A percentile compares a stretch with the other conserved stretches of the same genome.
Conservation (phyloP, 2,113 vertebrate genomes). For the Ancistrus triradiatus region DNA sequence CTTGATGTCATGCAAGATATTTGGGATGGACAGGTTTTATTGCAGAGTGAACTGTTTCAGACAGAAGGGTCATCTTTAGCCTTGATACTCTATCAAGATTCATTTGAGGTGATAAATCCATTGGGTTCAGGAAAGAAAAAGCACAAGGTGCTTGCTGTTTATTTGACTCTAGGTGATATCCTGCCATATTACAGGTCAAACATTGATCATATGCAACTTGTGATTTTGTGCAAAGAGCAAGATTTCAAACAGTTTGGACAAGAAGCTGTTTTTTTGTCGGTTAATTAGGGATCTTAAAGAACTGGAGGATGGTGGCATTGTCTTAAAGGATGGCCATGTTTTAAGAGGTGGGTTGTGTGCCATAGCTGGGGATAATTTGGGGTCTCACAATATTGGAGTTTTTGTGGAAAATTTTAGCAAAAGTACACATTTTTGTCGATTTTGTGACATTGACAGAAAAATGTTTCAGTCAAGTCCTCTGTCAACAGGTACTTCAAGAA, state of each 20-base stretch:
- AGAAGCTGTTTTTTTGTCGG: not conserved
- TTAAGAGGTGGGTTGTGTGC: not conserved
- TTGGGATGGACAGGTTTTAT: constrained; percentile 10
- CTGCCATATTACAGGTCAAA: not conserved
- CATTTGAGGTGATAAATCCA: constrained; percentile 7
- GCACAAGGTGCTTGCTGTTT: constrained; percentile 13
- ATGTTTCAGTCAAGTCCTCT: not conserved
- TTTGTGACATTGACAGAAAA: constrained; percentile 5
- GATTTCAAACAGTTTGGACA: constrained; percentile 1
- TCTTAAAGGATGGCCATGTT: constrained; percentile 5
- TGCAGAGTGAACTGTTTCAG: not conserved
- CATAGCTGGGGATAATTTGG: not conserved
- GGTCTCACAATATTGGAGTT: not conserved
- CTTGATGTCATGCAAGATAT: constrained; percentile 2
- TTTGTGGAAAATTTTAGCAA: constrained; percentile 1
- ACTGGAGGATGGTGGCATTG: not conserved
- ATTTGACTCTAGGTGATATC: constrained; percentile 13
- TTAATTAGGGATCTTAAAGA: not conserved
- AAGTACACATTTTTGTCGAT: not conserved
- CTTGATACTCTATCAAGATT: constrained; percentile 1
- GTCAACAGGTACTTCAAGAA: not conserved
- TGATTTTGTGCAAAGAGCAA: constrained; percentile 6
- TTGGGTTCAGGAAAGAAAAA: constrained; percentile 7
- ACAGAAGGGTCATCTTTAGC: constrained; percentile 3
- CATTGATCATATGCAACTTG: constrained; percentile 8